phyloP scores from a whole-genome alignment of 1,140 invertebrate genomes.

The Pogonomyrmex californicus region DNA sequence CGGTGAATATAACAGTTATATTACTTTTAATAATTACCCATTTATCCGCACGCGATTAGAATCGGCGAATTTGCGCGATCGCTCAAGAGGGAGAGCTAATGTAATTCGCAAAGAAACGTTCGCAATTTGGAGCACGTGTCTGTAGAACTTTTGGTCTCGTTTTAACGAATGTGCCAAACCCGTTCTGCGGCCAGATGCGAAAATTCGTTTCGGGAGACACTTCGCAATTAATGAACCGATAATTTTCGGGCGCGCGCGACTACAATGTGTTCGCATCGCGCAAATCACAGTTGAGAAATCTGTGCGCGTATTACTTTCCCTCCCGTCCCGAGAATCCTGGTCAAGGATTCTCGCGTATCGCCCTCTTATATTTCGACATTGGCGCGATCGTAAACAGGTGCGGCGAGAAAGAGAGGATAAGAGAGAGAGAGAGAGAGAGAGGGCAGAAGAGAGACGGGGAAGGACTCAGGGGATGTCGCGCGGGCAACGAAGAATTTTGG shows the following conservation, averaged over 20 bases:
- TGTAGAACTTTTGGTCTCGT: not conserved
- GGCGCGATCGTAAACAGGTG: constrained; percentile 70
- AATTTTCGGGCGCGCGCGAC: constrained; percentile 42
- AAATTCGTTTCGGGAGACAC: not conserved
- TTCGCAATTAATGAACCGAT: constrained; percentile 12
- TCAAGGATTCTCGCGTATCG: constrained; percentile 66
- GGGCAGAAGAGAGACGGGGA: not conserved
- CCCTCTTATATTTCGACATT: constrained; percentile 31
- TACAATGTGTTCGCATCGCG: constrained; percentile 27
- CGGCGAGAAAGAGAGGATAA: not conserved
- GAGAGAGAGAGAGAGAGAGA: no score
- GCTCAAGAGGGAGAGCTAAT: not conserved
- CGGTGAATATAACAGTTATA: not conserved
- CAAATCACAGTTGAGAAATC: constrained; percentile 64
- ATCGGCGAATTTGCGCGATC: not conserved
- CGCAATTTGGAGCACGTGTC: not conserved
- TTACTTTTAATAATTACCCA: not conserved
- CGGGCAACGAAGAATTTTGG: constrained; percentile 72
- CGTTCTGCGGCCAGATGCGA: constrained; percentile 44
- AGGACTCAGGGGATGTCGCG: constrained; percentile 69
- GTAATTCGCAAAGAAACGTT: not conserved
- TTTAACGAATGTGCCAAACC: not conserved
- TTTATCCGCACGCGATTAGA: not conserved
- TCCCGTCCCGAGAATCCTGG: constrained; percentile 64
- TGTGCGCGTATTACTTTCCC: constrained; percentile 53